Base-by-base conservation (phyloP, 2,797 vertebrate genomes). In the Pipistrellus pygmaeus region DNA sequence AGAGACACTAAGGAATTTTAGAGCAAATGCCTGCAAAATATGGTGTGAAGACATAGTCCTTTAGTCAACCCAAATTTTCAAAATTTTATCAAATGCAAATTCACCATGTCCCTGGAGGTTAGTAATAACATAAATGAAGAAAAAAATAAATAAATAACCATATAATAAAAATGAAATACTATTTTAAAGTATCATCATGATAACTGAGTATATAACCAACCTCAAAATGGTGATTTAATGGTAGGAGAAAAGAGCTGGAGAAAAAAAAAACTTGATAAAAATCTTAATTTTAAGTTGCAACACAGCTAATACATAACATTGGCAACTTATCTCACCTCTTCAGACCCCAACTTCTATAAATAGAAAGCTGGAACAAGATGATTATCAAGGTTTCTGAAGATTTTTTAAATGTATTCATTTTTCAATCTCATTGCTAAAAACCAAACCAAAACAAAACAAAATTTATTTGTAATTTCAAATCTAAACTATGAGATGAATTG, bases 401-500 rank as follows among this genome's bases (percentile, higher is more conserved):
- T 44, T 76, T 91, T 89, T 72, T 32, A 15, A 96, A 77, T 32
- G 25, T 68, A 95, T 91, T 93, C 41, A 81, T 86, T 94, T 94
- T 90, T 81, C 53, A 95, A 18, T 35, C 4, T 92, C 55, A 95
- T 30, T 94, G 76, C 23, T 53, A 87, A 92, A 55, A 90, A 53
- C 8, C 9, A 62, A 30, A 76, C 11, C 6, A 72, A 44, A 53
- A 91, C 7, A 35, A 18, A 5, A 68, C n/a, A 68, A 68, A 68
- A 68, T 68, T 0, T 75, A 91, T 87, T 96, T 87, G 62, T 89
- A 96, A 95, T 95, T 93, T 86, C 73, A 72, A 57, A 93, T 86
- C 51, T 55, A 88, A 91, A 94, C 48, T 21, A 92, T 51, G 48
- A 91, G 75, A 92, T 55, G 82, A 93, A 93, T 9, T 69, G n/a